Evolutionary conservation across 2,797 vertebrate species (phyloP).

Genomic region (Pangasius mekongensis): DNA sequence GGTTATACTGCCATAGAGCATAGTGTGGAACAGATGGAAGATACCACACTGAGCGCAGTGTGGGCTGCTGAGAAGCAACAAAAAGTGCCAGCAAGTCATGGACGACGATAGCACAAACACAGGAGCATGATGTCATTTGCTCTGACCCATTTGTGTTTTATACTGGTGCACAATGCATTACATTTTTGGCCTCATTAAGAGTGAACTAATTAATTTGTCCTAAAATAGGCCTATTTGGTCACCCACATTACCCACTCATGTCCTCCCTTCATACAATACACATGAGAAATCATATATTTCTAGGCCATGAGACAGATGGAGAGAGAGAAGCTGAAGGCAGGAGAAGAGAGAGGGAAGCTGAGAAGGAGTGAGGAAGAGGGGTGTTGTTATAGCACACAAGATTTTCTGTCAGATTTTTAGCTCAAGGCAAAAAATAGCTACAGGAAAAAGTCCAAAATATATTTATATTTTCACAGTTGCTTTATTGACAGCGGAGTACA

Average conservation of each 20-base stretch:
- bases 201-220: slow-evolving; percentile 79
- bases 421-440: slow-evolving; percentile 27
- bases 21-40: slow-evolving; percentile 46
- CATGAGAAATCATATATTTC: slow-evolving; percentile 59
- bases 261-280: slow-evolving; percentile 52
- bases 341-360: slow-evolving; percentile 10
- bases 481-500: slow-evolving; percentile 62
- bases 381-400: not conserved
- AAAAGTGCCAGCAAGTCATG: slow-evolving; percentile 37
- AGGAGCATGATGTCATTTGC: slow-evolving; percentile 28
- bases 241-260: slow-evolving; percentile 49
- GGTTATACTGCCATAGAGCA: slow-evolving; percentile 4
- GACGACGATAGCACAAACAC: slow-evolving; percentile 19
- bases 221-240: slow-evolving; percentile 71
- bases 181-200: slow-evolving; percentile 71
- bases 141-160: slow-evolving; percentile 57
- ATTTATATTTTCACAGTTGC: slow-evolving; percentile 38
- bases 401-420: slow-evolving; percentile 36
- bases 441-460: slow-evolving; percentile 13
- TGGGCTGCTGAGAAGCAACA: slow-evolving; percentile 49
- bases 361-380: slow-evolving; percentile 19
- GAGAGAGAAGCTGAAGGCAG: slow-evolving; percentile 29
- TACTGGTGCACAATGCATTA: slow-evolving; percentile 51
- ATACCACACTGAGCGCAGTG: slow-evolving; percentile 38
- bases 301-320: slow-evolving; percentile 63